Evolutionary conservation across 2,888 invertebrate species (phyloP).

Genomic region (Torymus auratus): DNA sequence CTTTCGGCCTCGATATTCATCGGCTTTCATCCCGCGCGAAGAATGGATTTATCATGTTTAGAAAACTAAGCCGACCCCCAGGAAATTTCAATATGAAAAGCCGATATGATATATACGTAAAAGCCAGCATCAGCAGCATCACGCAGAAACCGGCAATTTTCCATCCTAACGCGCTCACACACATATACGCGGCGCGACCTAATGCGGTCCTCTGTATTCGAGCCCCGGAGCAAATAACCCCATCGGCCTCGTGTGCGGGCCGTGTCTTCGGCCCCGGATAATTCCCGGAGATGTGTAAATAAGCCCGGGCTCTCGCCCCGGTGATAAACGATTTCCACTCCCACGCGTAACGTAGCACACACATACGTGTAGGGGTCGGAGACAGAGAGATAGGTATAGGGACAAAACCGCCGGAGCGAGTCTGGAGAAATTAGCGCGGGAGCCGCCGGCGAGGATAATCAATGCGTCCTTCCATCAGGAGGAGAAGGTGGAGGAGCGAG

Average conservation of each 20-base stretch:
- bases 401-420: background rate
- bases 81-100: conserved; percentile 12
- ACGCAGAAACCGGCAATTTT: conserved; percentile 21
- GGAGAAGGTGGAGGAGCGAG: too few relatives aligned
- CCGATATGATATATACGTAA: too few relatives aligned
- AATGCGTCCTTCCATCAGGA: background rate
- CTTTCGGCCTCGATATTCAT: background rate
- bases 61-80: background rate
- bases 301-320: conserved; percentile 1
- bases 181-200: background rate
- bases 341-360: background rate
- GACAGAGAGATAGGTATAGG: too few relatives aligned
- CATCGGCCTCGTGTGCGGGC: background rate
- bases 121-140: too few relatives aligned
- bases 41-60: conserved; percentile 19
- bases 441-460: background rate
- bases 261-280: conserved; percentile 34
- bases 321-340: conserved; percentile 48
- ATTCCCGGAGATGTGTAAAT: conserved; percentile 36
- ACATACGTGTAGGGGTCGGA: background rate
- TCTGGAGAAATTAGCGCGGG: conserved; percentile 26
- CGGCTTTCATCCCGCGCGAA: background rate
- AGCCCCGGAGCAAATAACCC: conserved; percentile 38
- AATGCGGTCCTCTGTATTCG: conserved; percentile 32
- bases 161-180: background rate